These are phyloP conservation scores for Helicoverpa armigera DNA, from an alignment of 1,140 invertebrate genomes.

Conservation along the genomic window DNA sequence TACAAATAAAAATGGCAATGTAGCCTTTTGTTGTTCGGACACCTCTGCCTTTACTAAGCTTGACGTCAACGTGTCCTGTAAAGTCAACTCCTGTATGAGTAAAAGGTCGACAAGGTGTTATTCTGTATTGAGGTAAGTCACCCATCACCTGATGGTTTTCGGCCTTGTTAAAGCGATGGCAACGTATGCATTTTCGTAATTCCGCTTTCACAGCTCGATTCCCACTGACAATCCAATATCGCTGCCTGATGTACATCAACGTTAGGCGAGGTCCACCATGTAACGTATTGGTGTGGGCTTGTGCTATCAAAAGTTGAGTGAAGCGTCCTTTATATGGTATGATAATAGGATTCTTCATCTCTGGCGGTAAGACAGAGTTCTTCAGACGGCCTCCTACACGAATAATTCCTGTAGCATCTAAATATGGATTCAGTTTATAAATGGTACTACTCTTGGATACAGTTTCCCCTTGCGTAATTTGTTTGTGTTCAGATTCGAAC, in stretches of 20 bases:
- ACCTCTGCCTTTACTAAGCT: conserved; percentile 58
- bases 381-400: conserved; percentile 59
- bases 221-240: conserved; percentile 61
- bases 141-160: conserved; percentile 61
- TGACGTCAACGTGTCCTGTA: conserved; percentile 61
- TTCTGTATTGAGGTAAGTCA: conserved; percentile 57
- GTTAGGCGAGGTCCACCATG: conserved; percentile 62
- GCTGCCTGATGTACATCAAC: conserved; percentile 52
- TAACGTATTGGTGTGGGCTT: conserved; percentile 54
- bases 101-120: conserved; percentile 55
- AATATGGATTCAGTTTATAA: conserved; percentile 29
- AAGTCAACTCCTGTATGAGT: conserved; percentile 65
- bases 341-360: conserved; percentile 54
- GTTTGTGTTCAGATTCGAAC: neutral
- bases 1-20: conserved; percentile 74
- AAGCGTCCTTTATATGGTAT: conserved; percentile 38
- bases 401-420: conserved; percentile 58
- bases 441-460: too few relatives aligned
- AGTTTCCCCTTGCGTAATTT: too few relatives aligned
- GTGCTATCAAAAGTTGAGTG: conserved; percentile 49
- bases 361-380: conserved; percentile 46
- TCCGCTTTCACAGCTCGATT: conserved; percentile 39
- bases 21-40: conserved; percentile 66
- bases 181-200: conserved; percentile 55
- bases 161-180: conserved; percentile 42